phyloP scores from a whole-genome alignment of 2,888 invertebrate genomes.

The Volucella inflata region DNA sequence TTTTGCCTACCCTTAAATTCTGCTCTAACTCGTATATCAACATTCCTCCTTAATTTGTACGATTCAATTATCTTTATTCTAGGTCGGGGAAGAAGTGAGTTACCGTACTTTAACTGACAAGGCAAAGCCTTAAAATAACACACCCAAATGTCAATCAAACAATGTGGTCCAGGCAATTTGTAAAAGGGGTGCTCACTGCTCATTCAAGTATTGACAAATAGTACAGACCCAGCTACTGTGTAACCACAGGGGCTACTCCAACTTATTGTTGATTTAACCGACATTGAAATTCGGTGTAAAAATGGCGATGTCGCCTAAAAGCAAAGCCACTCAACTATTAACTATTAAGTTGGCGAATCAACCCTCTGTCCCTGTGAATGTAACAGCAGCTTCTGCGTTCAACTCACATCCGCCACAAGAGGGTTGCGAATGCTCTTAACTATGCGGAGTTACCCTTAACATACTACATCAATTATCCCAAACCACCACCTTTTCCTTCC shows the following conservation, averaged over 20 bases:
- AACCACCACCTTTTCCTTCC: constrained; percentile 39
- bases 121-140: constrained; percentile 69
- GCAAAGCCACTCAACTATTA: constrained; percentile 50
- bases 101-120: constrained; percentile 40
- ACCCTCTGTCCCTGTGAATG: constrained; percentile 9
- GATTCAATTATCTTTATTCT: constrained; percentile 21
- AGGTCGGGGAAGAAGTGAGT: constrained; percentile 8
- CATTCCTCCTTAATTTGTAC: neutral
- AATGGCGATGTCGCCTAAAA: constrained; percentile 55
- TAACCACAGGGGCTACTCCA: constrained; percentile 42
- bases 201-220: constrained; percentile 22
- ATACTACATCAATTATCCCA: constrained; percentile 23
- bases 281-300: constrained; percentile 68
- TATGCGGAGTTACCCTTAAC: neutral
- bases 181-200: constrained; percentile 35
- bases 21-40: too few species aligned
- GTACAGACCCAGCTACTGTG: neutral
- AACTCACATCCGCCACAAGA: neutral
- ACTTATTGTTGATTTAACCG: constrained; percentile 66
- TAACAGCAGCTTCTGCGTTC: constrained; percentile 43
- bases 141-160: constrained; percentile 69
- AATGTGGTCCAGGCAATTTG: neutral
- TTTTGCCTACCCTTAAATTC: too few species aligned
- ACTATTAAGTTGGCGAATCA: constrained; percentile 25
- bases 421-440: constrained; percentile 41